Percentiles rank a stretch among this genome's conserved stretches.
Evolutionary conservation across 2,888 invertebrate genomes (phyloP).

Genomic region (Alviniconcha strummeri): DNA sequence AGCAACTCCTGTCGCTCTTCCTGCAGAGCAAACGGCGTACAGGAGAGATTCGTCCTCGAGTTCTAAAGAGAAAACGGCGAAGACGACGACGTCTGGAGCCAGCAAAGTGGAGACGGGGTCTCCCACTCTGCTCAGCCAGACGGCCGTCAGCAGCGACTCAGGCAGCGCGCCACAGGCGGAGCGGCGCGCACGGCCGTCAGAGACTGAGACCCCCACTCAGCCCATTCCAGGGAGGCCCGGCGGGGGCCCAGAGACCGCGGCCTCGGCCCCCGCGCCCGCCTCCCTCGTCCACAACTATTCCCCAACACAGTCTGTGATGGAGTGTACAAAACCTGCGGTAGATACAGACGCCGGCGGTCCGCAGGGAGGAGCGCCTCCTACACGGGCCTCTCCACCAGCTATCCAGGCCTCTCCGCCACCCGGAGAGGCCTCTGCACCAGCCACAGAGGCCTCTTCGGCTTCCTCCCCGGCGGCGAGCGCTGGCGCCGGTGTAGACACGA

Average conservation of each 20-base stretch:
- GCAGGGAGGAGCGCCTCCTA: not conserved
- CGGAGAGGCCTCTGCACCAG: too few relatives aligned
- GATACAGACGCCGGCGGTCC: constrained; percentile 15
- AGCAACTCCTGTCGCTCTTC: not conserved
- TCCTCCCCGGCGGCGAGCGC: not conserved
- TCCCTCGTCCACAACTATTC: constrained; percentile 43
- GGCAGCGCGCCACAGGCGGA: constrained; percentile 25
- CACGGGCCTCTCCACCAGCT: not conserved
- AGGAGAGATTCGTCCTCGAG: not conserved
- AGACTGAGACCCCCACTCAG: constrained; percentile 58
- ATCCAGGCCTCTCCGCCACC: too few relatives aligned
- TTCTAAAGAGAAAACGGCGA: not conserved
- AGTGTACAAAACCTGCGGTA: constrained; percentile 42
- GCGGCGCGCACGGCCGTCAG: constrained; percentile 31
- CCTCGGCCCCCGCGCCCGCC: constrained; percentile 29
- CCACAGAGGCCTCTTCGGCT: not conserved
- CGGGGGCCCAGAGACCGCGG: constrained; percentile 29
- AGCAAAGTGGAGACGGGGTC: constrained; percentile 50
- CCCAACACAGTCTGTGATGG: constrained; percentile 47
- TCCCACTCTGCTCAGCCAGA: constrained; percentile 45
- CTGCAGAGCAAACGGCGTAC: not conserved
- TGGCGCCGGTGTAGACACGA: constrained; percentile 27
- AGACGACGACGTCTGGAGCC: constrained; percentile 13
- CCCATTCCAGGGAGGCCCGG: constrained; percentile 55
- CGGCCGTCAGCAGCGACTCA: constrained; percentile 24